Evolutionary conservation across 1,140 invertebrate species (phyloP).

Genomic region (Drosophila repletoides): DNA sequence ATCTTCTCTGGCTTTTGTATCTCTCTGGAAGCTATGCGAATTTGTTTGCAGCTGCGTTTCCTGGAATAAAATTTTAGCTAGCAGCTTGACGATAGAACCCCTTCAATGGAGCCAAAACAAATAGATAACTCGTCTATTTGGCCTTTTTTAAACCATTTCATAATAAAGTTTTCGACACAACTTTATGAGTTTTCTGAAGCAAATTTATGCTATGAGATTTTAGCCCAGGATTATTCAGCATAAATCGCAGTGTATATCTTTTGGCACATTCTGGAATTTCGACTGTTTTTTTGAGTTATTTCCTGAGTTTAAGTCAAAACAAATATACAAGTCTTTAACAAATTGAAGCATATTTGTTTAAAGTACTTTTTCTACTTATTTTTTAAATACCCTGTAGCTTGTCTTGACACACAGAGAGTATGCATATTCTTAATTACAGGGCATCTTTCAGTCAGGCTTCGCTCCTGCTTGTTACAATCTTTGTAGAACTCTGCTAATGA

Average conservation of each 20-base stretch:
- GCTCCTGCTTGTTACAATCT: not conserved
- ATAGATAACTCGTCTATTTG: constrained; percentile 9
- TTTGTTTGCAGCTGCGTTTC: constrained; percentile 75
- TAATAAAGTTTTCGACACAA: constrained; percentile 63
- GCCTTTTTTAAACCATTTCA: constrained; percentile 32
- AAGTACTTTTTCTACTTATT: constrained; percentile 31
- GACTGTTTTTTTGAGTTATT: constrained; percentile 22
- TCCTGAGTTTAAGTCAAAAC: constrained; percentile 28
- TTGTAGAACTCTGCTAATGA: constrained; percentile 65
- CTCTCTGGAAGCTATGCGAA: constrained; percentile 46
- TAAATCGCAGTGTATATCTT: constrained; percentile 18
- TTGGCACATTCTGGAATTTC: constrained; percentile 18
- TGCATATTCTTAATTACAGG: too few species aligned
- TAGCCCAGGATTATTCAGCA: constrained; percentile 5
- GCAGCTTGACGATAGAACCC: constrained; percentile 38
- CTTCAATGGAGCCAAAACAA: constrained; percentile 20
- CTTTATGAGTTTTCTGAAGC: constrained; percentile 57
- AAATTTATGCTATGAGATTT: constrained; percentile 59
- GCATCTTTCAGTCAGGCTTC: not conserved
- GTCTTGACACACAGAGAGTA: too few species aligned
- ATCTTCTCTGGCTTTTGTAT: constrained; percentile 17
- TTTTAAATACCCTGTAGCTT: not conserved
- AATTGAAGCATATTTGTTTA: constrained; percentile 65
- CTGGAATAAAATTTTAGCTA: constrained; percentile 66
- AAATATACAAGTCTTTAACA: constrained; percentile 45